These are phyloP conservation scores for Hyposmocoma kahamanoa DNA, from an alignment of 1,140 invertebrate genomes.

Conservation along the genomic window DNA sequence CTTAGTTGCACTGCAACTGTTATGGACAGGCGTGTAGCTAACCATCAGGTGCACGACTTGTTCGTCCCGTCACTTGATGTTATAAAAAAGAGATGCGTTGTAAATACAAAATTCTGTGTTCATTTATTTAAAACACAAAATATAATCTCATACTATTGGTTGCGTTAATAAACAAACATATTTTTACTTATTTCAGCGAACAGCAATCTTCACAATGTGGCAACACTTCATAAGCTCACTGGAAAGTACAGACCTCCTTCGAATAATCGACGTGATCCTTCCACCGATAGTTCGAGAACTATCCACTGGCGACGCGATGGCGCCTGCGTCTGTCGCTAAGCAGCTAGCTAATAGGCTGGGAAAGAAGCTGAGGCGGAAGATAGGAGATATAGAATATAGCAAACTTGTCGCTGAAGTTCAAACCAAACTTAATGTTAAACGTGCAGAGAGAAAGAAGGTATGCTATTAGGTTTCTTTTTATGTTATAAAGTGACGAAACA, in stretches of 20 bases:
- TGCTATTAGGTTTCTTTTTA: slow-evolving; percentile 14
- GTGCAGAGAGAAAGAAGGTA: slow-evolving; percentile 78
- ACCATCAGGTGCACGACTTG: too few species aligned
- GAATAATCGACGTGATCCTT: slow-evolving; percentile 40
- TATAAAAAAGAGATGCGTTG: too few species aligned
- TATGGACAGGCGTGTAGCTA: too few species aligned
- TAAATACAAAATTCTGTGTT: too few species aligned
- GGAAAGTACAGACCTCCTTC: slow-evolving; percentile 29
- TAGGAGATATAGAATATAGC: slow-evolving; percentile 56
- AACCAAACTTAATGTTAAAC: slow-evolving; percentile 75
- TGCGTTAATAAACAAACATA: too few species aligned
- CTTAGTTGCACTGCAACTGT: too few species aligned
- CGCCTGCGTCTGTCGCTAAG: slow-evolving; percentile 31
- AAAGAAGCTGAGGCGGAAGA: slow-evolving; percentile 52
- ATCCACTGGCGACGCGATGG: slow-evolving; percentile 40
- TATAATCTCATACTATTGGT: too few species aligned
- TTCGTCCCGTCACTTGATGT: too few species aligned
- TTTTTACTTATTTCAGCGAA: slow-evolving; percentile 46
- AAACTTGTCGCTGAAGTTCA: slow-evolving; percentile 68
- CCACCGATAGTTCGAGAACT: slow-evolving; percentile 57
- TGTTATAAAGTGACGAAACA: too few species aligned
- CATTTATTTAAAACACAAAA: too few species aligned
- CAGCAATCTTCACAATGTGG: slow-evolving; percentile 57
- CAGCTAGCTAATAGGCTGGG: slow-evolving; percentile 45
- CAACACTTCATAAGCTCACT: slow-evolving; percentile 42